Percentiles rank a stretch among this genome's conserved stretches.
These are phyloP conservation scores for Lophura nycthemera DNA, from an alignment of 2,113 vertebrate genomes.

Conservation along the genomic window DNA sequence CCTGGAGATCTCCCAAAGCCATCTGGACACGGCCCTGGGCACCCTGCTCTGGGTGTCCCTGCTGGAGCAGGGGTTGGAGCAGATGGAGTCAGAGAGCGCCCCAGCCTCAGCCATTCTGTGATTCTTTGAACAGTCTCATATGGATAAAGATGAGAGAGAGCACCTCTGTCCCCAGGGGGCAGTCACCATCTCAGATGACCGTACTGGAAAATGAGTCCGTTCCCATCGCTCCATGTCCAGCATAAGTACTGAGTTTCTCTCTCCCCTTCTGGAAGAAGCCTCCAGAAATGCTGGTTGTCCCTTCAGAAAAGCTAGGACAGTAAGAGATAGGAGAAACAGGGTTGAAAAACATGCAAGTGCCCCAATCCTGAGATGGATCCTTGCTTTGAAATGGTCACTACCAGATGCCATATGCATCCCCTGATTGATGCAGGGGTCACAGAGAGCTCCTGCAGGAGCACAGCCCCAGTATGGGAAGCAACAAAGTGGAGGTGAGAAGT, in stretches of 20 bases:
- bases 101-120: neutral
- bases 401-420: neutral
- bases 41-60: neutral
- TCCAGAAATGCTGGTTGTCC: neutral
- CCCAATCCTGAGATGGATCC: neutral
- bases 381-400: neutral
- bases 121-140: neutral
- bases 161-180: too few species aligned
- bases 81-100: neutral
- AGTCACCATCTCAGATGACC: neutral
- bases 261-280: neutral
- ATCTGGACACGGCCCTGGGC: neutral
- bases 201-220: neutral
- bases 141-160: neutral
- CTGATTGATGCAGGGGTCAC: neutral
- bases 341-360: neutral
- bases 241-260: neutral
- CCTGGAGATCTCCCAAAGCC: neutral
- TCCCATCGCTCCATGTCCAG: neutral
- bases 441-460: neutral
- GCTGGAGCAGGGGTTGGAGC: neutral
- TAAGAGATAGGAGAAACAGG: rapidly evolving
- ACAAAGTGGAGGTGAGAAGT: neutral
- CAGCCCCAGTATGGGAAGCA: neutral
- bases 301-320: neutral